Evolutionary conservation across 2,888 invertebrate species (phyloP).

Genomic region (Formica aserva): DNA sequence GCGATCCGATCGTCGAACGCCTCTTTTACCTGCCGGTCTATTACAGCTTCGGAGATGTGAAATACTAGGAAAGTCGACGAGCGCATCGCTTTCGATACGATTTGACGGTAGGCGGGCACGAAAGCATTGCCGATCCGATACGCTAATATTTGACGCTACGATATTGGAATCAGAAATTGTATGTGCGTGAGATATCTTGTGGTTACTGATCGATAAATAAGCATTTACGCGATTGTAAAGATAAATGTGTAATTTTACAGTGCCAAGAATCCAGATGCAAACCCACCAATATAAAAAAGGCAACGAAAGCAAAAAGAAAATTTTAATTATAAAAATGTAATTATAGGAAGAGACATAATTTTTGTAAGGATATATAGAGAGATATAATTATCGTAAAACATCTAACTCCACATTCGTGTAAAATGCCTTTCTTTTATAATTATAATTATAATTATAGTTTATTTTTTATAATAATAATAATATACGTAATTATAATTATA

Average conservation of each 20-base stretch:
- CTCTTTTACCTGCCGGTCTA: slow-evolving; percentile 30
- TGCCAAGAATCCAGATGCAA: neutral
- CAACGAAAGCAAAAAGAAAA: neutral
- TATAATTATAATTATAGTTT: neutral
- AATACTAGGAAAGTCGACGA: slow-evolving; percentile 29
- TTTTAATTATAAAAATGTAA: slow-evolving; percentile 11
- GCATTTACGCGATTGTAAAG: neutral
- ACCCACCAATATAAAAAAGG: neutral
- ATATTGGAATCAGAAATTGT: neutral
- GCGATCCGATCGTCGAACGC: slow-evolving; percentile 32
- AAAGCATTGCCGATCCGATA: neutral
- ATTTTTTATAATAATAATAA: neutral
- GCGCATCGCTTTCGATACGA: slow-evolving; percentile 30
- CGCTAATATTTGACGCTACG: neutral
- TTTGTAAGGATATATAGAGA: neutral
- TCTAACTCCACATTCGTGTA: neutral
- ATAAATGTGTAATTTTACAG: neutral
- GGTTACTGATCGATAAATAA: slow-evolving; percentile 18
- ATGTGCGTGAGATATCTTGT: neutral
- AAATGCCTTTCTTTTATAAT: neutral
- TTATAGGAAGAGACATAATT: neutral
- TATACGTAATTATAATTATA: neutral
- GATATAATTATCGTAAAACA: slow-evolving; percentile 5
- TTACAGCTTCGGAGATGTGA: slow-evolving; percentile 30
- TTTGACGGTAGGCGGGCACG: slow-evolving; percentile 24